These are phyloP conservation scores for Euthynnus affinis DNA, from an alignment of 2,797 vertebrate species.

Conservation along the genomic window DNA sequence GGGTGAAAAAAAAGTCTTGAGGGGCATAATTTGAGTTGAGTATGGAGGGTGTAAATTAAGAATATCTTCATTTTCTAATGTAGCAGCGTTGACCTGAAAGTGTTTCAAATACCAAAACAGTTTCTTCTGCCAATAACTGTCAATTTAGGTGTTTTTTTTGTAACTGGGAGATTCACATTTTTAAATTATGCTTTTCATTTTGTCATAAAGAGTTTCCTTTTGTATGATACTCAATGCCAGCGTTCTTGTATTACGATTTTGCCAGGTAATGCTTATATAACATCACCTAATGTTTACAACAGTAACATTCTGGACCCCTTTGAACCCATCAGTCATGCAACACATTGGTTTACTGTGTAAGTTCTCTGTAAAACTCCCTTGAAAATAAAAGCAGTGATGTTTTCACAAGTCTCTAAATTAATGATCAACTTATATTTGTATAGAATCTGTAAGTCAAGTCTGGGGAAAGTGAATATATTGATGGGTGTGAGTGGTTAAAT, in stretches of 20 bases:
- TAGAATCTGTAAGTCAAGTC: background rate
- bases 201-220: background rate
- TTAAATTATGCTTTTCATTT: conserved; percentile 5
- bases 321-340: conserved; percentile 39
- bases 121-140: conserved; percentile 1
- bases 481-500: background rate
- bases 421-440: background rate
- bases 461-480: background rate
- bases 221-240: conserved; percentile 17
- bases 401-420: conserved; percentile 45
- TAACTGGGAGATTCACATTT: conserved; percentile 22
- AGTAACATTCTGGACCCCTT: conserved; percentile 12
- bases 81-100: background rate
- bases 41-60: background rate
- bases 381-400: conserved; percentile 60
- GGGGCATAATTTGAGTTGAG: background rate
- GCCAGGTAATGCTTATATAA: conserved; percentile 54
- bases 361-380: conserved; percentile 47
- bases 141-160: conserved; percentile 11
- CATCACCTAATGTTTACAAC: conserved; percentile 59
- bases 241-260: conserved; percentile 27
- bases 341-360: conserved; percentile 25
- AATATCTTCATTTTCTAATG: background rate
- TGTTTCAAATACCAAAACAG: conserved; percentile 20
- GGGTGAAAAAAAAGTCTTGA: background rate